Evolutionary conservation across 2,113 vertebrate genomes (phyloP), one percentile per base, ranked within the genome.

Genomic region (Rutilus rutilus): DNA sequence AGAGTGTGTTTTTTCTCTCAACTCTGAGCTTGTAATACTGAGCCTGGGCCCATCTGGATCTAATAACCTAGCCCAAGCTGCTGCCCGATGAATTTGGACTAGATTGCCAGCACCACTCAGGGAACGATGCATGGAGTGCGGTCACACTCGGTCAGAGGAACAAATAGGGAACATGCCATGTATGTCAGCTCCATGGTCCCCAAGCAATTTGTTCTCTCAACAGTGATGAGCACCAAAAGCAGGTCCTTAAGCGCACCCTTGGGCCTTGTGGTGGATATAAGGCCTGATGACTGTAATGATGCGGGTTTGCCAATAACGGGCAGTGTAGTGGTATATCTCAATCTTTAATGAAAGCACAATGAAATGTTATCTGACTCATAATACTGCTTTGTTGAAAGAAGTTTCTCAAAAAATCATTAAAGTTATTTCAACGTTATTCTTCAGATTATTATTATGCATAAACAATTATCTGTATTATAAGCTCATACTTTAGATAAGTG

Each of bases 11-110:
- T 65, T 80, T 60, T 76, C 39, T 71, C 71, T 59, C 47, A 39
- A 75, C 57, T 54, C 71, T 7, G 23, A 54, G 62, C 75, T 25
- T 78, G 62, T 78, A 78, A 79, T 76, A 57, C 59, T 50, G 60
- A 90, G 92, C 90, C 47, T 62, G 54, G 64, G 75, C 64, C 92
- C 94, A 95, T 95, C 94, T 95, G 95, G 91, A 94, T 95, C 92
- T 92, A 95, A 95, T 95, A 93, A 95, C 92, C 92, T 1, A 87
- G 91, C 91, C 92, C 88, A 86, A 90, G 92, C 57, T 88, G 91
- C 92, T 91, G 21, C 84, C 69, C 60, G 27, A 60, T n/a, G n/a
- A 73, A 67, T 42, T 59, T 11, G 10, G 27, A 36, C 60, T 27
- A 36, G 84, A 79, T 3, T 59, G 39, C 59, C 64, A 57, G 76